Evolutionary conservation across 2,113 vertebrate species (phyloP).

Genomic region (Amphilophus citrinellus): DNA sequence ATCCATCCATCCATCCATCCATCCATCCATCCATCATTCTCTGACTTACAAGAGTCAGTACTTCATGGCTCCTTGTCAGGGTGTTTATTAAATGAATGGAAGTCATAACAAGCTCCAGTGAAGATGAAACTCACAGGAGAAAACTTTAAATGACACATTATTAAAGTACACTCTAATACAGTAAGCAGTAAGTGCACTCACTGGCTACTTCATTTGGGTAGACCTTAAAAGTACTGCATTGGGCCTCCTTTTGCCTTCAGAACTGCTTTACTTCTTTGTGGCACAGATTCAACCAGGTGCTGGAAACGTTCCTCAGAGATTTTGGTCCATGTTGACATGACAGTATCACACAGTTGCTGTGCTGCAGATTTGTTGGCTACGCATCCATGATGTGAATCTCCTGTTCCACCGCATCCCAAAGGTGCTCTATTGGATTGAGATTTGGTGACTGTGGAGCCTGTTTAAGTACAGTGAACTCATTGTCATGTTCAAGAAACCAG

Average conservation of each 20-base stretch:
- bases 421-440: background rate
- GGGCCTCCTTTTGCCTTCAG: background rate
- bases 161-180: background rate
- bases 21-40: too few species aligned
- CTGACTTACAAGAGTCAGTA: too few species aligned
- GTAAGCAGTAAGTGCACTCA: background rate
- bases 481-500: background rate
- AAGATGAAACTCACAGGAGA: too few species aligned
- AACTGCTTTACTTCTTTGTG: background rate
- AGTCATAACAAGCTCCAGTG: too few species aligned
- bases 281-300: background rate
- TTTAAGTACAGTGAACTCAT: background rate
- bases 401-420: background rate
- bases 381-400: background rate
- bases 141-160: too few species aligned
- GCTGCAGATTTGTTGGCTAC: too few species aligned
- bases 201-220: background rate
- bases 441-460: background rate
- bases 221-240: background rate
- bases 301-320: background rate
- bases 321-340: background rate
- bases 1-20: too few species aligned
- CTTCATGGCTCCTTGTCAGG: too few species aligned
- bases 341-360: background rate
- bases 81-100: too few species aligned